phyloP scores from a whole-genome alignment of 2,797 vertebrate species.

The Ctenosaura bakeri region DNA sequence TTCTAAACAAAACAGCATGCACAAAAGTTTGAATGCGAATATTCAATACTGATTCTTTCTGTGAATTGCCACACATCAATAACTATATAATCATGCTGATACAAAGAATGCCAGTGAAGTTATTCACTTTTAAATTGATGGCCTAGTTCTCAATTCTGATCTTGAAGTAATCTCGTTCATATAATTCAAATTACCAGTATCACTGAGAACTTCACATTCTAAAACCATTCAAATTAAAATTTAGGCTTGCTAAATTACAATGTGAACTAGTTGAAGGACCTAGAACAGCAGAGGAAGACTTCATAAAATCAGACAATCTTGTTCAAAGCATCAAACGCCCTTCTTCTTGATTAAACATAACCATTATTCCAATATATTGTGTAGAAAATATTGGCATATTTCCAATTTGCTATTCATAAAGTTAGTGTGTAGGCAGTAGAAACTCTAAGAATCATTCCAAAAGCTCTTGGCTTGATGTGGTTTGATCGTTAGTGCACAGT shows the following conservation, averaged over 20 bases:
- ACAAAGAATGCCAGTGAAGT: background rate
- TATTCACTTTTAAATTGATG: background rate
- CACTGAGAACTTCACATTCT: background rate
- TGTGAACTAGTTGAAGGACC: background rate
- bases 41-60: too few relatives aligned
- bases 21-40: too few relatives aligned
- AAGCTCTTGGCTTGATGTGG: too few relatives aligned
- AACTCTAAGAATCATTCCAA: too few relatives aligned
- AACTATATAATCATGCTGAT: background rate
- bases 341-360: constrained; percentile 33
- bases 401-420: constrained; percentile 28
- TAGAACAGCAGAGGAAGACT: background rate
- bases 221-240: background rate
- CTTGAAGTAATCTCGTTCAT: background rate
- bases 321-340: constrained; percentile 36
- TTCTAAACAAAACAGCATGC: too few relatives aligned
- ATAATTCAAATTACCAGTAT: background rate
- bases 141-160: background rate
- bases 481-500: too few relatives aligned
- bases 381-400: constrained; percentile 1
- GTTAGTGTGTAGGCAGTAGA: constrained; percentile 26
- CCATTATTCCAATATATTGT: constrained; percentile 30
- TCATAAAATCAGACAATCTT: background rate
- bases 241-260: background rate
- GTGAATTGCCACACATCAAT: too few relatives aligned